Percentiles rank a stretch among this genome's conserved stretches.
These are phyloP conservation scores for Cephus cinctus DNA, from an alignment of 1,140 invertebrate genomes.

Conservation along the genomic window DNA sequence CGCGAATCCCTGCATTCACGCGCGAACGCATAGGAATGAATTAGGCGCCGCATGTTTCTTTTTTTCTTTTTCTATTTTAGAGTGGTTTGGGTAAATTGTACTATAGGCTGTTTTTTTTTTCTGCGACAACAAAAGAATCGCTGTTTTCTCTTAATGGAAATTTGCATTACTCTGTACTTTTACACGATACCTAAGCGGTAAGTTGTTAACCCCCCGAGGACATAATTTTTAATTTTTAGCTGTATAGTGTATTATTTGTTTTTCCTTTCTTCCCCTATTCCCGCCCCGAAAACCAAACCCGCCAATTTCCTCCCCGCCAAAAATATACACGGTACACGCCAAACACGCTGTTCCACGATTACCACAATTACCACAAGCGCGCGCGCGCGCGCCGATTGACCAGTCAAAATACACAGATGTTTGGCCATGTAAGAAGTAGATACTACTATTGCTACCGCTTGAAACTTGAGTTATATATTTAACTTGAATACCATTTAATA, in stretches of 20 bases:
- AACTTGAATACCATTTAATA: slow-evolving; percentile 43
- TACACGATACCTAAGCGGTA: slow-evolving; percentile 2
- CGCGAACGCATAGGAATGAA: too few species aligned
- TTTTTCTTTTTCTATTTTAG: slow-evolving; percentile 4
- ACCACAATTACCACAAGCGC: not conserved
- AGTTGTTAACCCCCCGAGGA: slow-evolving; percentile 8
- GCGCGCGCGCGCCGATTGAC: not conserved
- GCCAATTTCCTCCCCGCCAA: not conserved
- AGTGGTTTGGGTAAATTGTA: slow-evolving; percentile 9
- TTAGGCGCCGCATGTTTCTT: not conserved
- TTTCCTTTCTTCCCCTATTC: not conserved
- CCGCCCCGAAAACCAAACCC: not conserved
- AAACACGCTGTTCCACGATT: slow-evolving; percentile 5
- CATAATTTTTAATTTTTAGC: slow-evolving; percentile 26
- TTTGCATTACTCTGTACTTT: slow-evolving; percentile 12
- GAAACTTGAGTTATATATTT: slow-evolving; percentile 44
- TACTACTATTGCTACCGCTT: slow-evolving; percentile 20
- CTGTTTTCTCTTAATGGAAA: not conserved
- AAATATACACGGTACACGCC: not conserved
- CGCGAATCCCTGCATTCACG: not conserved
- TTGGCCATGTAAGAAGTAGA: slow-evolving; percentile 13
- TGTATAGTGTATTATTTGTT: slow-evolving; percentile 36
- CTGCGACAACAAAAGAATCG: too few species aligned
- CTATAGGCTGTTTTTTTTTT: not conserved
- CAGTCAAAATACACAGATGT: slow-evolving; percentile 4